phyloP scores from a whole-genome alignment of 2,888 invertebrate species.

The Graphium colonna region DNA sequence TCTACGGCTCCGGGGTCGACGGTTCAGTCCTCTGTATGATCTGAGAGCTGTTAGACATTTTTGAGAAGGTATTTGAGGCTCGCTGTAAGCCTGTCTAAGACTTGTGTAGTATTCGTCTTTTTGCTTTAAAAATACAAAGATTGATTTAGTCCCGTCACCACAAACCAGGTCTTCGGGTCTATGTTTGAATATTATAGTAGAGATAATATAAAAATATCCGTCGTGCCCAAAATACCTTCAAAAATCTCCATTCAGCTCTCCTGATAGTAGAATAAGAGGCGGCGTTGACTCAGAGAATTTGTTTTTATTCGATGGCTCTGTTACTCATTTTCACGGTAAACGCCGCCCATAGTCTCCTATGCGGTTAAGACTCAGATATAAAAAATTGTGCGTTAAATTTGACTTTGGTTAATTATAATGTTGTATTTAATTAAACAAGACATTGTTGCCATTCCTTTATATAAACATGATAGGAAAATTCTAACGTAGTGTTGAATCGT shows the following conservation, averaged over 20 bases:
- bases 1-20: conserved; percentile 58
- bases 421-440: conserved; percentile 5
- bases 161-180: too few relatives aligned
- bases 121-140: too few relatives aligned
- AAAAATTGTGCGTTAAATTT: conserved; percentile 28
- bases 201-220: too few relatives aligned
- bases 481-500: neutral
- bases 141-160: too few relatives aligned
- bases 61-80: too few relatives aligned
- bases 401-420: conserved; percentile 12
- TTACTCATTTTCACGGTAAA: conserved; percentile 54
- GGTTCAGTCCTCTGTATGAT: conserved; percentile 41
- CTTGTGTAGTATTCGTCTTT: too few relatives aligned
- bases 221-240: too few relatives aligned
- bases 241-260: too few relatives aligned
- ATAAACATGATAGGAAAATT: neutral
- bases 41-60: too few relatives aligned
- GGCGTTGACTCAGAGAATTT: conserved; percentile 57
- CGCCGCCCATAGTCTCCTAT: conserved; percentile 37
- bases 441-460: neutral
- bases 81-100: too few relatives aligned
- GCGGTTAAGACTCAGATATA: conserved; percentile 47
- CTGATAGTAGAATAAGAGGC: conserved; percentile 50
- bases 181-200: too few relatives aligned
- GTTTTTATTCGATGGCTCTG: conserved; percentile 55